A percentile compares a stretch with the other conserved stretches of the same genome.
These are phyloP conservation scores for Austrolebias charrua DNA, from an alignment of 2,797 vertebrate genomes.

Conservation along the genomic window DNA sequence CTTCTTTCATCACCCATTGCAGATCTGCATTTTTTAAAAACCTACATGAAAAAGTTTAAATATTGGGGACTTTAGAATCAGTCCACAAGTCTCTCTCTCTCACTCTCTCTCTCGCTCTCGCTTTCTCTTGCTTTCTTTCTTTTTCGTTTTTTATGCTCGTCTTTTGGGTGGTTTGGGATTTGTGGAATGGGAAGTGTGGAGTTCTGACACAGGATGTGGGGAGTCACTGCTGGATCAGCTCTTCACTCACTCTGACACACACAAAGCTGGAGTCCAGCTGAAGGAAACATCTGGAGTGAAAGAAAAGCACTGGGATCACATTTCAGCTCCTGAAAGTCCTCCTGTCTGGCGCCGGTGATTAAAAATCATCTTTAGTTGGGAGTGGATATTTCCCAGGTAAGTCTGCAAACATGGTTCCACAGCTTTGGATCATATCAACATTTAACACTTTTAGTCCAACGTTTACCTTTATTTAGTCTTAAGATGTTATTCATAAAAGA, in stretches of 20 bases:
- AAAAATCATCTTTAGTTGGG: not conserved
- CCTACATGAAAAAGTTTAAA: too few relatives aligned
- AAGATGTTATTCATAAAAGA: not conserved
- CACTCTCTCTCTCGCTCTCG: too few relatives aligned
- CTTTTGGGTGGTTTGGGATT: conserved; percentile 36
- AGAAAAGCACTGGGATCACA: not conserved
- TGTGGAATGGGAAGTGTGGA: conserved; percentile 70
- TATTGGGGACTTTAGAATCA: not conserved
- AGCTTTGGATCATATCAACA: not conserved
- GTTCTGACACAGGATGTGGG: conserved; percentile 70
- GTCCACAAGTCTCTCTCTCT: conserved; percentile 1
- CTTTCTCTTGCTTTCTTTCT: not conserved
- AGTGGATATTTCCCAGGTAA: conserved; percentile 29
- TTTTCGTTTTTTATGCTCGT: not conserved
- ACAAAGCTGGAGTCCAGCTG: conserved; percentile 25
- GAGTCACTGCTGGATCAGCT: conserved; percentile 37
- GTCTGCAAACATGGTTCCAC: conserved; percentile 13
- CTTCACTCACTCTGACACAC: not conserved
- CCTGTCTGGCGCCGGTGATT: conserved; percentile 6
- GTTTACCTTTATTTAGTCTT: not conserved
- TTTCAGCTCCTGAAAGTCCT: conserved; percentile 38
- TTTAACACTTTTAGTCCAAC: not conserved
- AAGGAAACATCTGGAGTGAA: conserved; percentile 32
- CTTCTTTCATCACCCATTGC: too few relatives aligned
- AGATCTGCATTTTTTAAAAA: too few relatives aligned